Percentiles rank a stretch among this genome's conserved stretches.
Conservation (phyloP, 2,797 vertebrate genomes). For the Sebastes flavidus region DNA sequence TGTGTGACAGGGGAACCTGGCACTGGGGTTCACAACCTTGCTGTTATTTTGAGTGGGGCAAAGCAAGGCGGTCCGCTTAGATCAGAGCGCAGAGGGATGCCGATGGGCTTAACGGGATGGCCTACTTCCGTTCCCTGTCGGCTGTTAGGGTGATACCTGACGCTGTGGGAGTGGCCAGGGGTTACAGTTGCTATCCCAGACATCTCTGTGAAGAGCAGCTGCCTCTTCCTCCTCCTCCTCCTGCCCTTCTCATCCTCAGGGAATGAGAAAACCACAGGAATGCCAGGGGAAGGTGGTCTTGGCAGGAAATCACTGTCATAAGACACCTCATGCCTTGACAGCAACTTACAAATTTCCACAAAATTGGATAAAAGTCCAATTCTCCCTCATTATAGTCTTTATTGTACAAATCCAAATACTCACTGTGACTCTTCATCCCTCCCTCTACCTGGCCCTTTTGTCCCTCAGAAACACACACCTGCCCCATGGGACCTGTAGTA, state of each 20-base stretch:
- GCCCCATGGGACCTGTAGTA: conserved; percentile 34
- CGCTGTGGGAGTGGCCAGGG: conserved; percentile 62
- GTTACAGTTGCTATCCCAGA: conserved; percentile 74
- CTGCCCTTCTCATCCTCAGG: conserved; percentile 42
- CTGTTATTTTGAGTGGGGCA: conserved; percentile 72
- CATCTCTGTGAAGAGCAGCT: conserved; percentile 79
- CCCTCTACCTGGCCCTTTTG: conserved; percentile 17
- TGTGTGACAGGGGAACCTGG: conserved; percentile 59
- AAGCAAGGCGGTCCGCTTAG: conserved; percentile 60
- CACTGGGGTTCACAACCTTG: conserved; percentile 56
- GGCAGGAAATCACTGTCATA: conserved; percentile 57
- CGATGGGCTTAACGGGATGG: conserved; percentile 74
- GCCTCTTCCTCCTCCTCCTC: conserved; percentile 41
- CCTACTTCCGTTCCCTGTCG: conserved; percentile 75
- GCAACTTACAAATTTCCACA: conserved; percentile 5
- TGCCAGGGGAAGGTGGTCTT: conserved; percentile 62
- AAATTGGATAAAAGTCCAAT: conserved; percentile 4
- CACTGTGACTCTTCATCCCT: not conserved
- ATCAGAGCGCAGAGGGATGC: conserved; percentile 75
- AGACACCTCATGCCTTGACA: conserved; percentile 34
- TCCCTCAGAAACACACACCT: conserved; percentile 25
- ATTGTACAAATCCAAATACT: conserved; percentile 14
- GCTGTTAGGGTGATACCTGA: conserved; percentile 74
- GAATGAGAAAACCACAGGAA: conserved; percentile 69
- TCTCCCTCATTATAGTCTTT: conserved; percentile 9